phyloP scores from a whole-genome alignment of 2,888 invertebrate species.

The Gasteruption jaculator region DNA sequence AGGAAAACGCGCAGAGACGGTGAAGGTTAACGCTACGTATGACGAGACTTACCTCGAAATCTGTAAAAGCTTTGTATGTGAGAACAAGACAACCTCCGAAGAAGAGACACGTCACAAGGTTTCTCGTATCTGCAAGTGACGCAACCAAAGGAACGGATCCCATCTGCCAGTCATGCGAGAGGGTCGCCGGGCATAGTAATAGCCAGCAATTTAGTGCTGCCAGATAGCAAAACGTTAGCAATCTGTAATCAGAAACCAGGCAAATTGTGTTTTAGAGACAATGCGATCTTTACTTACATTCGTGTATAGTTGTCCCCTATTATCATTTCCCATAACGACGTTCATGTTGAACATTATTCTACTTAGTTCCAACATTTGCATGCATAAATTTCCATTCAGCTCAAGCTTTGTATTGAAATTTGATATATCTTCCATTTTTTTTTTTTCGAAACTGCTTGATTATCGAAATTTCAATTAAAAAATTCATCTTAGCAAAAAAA shows the following conservation, averaged over 20 bases:
- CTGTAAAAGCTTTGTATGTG: conserved; percentile 60
- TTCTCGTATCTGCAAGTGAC: conserved; percentile 66
- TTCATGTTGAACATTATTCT: no score
- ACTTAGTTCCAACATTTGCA: no score
- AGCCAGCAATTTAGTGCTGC: conserved; percentile 82
- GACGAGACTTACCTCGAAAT: conserved; percentile 62
- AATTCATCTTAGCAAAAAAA: no score
- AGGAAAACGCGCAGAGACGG: neutral
- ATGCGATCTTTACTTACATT: no score
- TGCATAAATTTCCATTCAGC: no score
- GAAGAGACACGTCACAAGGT: conserved; percentile 68
- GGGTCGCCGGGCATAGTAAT: conserved; percentile 70
- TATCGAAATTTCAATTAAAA: no score
- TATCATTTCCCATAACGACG: no score
- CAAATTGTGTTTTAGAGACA: no score
- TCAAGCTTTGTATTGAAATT: no score
- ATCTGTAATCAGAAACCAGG: conserved; percentile 56
- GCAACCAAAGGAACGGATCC: conserved; percentile 78
- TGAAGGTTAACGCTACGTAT: neutral
- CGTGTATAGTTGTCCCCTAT: no score
- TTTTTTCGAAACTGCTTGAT: no score
- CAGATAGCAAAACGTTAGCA: conserved; percentile 77
- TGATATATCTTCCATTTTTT: no score
- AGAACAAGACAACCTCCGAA: conserved; percentile 61
- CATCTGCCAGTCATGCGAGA: conserved; percentile 90